Percentiles rank a stretch among this genome's conserved stretches.
Conservation (phyloP, 2,797 vertebrate species). For the Pelodytes ibericus region DNA sequence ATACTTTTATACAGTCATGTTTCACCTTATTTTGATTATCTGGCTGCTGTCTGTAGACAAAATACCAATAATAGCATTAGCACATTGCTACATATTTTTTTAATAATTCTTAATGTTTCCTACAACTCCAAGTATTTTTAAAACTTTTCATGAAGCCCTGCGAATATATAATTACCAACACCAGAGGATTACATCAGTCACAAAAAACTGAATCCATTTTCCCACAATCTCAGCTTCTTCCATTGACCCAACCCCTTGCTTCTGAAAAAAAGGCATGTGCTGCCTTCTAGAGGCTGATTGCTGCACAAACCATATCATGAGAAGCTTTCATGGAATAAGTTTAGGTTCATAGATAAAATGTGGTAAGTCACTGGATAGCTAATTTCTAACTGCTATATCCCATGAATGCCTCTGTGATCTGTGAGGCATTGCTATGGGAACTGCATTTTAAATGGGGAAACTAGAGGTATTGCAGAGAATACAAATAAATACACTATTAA, state of each 20-base stretch:
- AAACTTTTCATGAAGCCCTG: too few relatives aligned
- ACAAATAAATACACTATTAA: slow-evolving; percentile 31
- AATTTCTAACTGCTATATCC: slow-evolving; percentile 25
- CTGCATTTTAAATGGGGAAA: slow-evolving; percentile 9
- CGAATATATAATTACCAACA: too few relatives aligned
- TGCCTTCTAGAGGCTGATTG: slow-evolving; percentile 23
- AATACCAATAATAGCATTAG: too few relatives aligned
- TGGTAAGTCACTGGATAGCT: background rate
- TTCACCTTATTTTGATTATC: too few relatives aligned
- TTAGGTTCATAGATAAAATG: slow-evolving; percentile 12
- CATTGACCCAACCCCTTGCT: slow-evolving; percentile 34
- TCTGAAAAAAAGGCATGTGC: background rate
- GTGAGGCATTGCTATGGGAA: slow-evolving; percentile 40
- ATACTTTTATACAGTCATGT: too few relatives aligned
- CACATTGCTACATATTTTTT: too few relatives aligned
- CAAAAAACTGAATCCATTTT: too few relatives aligned
- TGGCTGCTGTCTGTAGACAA: too few relatives aligned
- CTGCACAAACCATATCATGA: slow-evolving; percentile 4
- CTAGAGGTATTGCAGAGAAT: slow-evolving; percentile 19
- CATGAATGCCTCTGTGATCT: slow-evolving; percentile 16
- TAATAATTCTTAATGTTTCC: too few relatives aligned
- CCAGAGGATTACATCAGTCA: too few relatives aligned
- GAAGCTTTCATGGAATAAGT: slow-evolving; percentile 2
- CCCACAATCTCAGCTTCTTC: background rate
- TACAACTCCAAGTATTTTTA: too few relatives aligned